Conservation (phyloP, 2,888 invertebrate genomes). For the Drosophila sordidula region DNA sequence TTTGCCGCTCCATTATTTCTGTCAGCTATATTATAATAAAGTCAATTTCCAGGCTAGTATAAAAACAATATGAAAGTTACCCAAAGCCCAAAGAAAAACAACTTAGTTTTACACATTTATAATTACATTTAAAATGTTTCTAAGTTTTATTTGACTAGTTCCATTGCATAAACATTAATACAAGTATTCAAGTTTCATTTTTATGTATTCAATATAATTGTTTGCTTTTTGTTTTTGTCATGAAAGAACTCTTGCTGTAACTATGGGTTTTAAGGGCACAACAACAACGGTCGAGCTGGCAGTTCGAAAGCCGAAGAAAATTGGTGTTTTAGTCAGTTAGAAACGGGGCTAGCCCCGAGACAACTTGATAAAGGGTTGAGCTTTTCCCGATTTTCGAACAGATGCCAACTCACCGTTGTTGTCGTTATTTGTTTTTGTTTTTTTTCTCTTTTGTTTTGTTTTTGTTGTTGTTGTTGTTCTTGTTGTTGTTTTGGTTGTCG, state of each 20-base stretch:
- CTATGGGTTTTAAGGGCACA: constrained; percentile 18
- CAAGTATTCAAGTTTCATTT: constrained; percentile 76
- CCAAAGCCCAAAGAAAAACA: not conserved
- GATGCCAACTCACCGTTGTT: constrained; percentile 62
- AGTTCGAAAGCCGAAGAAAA: constrained; percentile 66
- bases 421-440: constrained; percentile 11
- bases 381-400: constrained; percentile 61
- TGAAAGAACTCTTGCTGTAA: constrained; percentile 47
- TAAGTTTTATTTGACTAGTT: constrained; percentile 83
- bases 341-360: constrained; percentile 36
- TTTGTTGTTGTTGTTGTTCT: constrained; percentile 2
- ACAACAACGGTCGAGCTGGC: constrained; percentile 60
- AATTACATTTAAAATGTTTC: constrained; percentile 81
- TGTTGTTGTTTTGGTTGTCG: constrained; percentile 18
- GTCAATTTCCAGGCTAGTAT: no score
- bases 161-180: constrained; percentile 82
- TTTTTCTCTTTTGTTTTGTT: constrained; percentile 15
- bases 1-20: no score
- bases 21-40: no score
- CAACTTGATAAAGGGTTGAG: constrained; percentile 77
- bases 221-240: constrained; percentile 32
- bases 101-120: constrained; percentile 68
- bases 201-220: constrained; percentile 44
- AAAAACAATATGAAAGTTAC: no score
- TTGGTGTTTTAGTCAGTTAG: constrained; percentile 79